Conservation (phyloP, 2,888 invertebrate species). For the Anticlea derivata region DNA sequence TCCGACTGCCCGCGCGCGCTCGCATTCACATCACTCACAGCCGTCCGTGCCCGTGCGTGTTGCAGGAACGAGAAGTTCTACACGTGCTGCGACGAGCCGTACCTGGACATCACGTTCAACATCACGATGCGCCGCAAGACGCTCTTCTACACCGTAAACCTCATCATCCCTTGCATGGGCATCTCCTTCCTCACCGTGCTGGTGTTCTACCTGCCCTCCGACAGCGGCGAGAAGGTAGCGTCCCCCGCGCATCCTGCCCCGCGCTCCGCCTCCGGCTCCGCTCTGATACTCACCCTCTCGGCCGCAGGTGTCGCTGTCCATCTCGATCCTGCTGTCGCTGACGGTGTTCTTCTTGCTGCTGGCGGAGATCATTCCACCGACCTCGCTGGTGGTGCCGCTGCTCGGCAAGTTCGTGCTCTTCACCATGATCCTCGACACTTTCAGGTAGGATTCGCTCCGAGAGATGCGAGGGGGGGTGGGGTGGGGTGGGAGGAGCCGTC, state of each 20-base stretch:
- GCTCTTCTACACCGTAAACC: slow-evolving; percentile 97
- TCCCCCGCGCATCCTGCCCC: neutral
- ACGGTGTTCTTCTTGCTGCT: slow-evolving; percentile 98
- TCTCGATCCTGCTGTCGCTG: slow-evolving; percentile 96
- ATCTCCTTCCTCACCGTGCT: slow-evolving; percentile 98
- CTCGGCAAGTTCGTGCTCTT: slow-evolving; percentile 97
- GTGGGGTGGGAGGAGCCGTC: neutral
- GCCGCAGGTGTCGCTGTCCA: slow-evolving; percentile 93
- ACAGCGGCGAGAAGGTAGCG: slow-evolving; percentile 96
- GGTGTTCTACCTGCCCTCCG: slow-evolving; percentile 98
- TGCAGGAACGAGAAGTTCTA: slow-evolving; percentile 95
- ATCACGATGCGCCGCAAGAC: slow-evolving; percentile 98
- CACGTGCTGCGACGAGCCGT: slow-evolving; percentile 98
- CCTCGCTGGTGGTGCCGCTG: slow-evolving; percentile 95
- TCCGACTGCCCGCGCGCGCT: neutral
- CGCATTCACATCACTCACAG: neutral
- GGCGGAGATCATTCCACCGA: slow-evolving; percentile 86
- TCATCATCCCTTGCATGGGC: slow-evolving; percentile 98
- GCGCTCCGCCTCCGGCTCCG: neutral
- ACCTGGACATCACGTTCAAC: slow-evolving; percentile 98
- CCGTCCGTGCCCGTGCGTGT: no score
- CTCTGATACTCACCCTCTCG: slow-evolving; percentile 35
- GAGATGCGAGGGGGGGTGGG: neutral
- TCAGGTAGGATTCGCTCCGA: slow-evolving; percentile 89
- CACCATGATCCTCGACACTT: slow-evolving; percentile 97